These are phyloP conservation scores for Oncorhynchus keta DNA, from an alignment of 2,113 vertebrate genomes.

Conservation along the genomic window DNA sequence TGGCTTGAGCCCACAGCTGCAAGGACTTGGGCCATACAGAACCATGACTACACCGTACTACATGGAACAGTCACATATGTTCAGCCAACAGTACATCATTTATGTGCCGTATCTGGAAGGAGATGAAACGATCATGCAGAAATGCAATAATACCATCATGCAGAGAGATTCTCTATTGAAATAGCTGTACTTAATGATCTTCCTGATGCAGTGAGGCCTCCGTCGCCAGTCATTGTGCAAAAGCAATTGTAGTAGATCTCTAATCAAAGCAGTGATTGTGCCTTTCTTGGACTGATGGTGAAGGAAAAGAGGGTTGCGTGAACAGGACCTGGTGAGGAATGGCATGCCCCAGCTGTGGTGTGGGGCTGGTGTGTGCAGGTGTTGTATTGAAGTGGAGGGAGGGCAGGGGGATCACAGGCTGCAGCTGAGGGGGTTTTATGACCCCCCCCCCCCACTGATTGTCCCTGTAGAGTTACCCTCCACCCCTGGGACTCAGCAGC, in stretches of 20 bases:
- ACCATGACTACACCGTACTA: conserved; percentile 18
- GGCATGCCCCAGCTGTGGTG: conserved; percentile 40
- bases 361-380: conserved; percentile 38
- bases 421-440: conserved; percentile 58
- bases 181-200: conserved; percentile 1
- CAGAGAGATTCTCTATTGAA: conserved; percentile 19
- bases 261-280: conserved; percentile 31
- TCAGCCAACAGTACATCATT: conserved; percentile 14
- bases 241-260: conserved; percentile 17
- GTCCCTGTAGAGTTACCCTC: conserved; percentile 31
- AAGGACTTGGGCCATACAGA: not conserved
- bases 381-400: conserved; percentile 20
- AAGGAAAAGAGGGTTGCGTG: conserved; percentile 15
- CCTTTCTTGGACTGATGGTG: not conserved
- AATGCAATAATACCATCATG: conserved; percentile 13
- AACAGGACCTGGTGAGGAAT: conserved; percentile 35
- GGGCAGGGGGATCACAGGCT: conserved; percentile 49
- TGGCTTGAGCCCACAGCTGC: not conserved
- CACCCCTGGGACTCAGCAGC: conserved; percentile 2
- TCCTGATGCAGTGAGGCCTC: not conserved
- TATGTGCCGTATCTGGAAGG: conserved; percentile 22
- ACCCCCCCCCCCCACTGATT: conserved; percentile 21
- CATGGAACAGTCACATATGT: conserved; percentile 45
- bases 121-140: conserved; percentile 12
- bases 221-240: conserved; percentile 34